Percentiles rank a stretch among this genome's conserved stretches.
These are phyloP conservation scores for Drosophila gaucha DNA, from an alignment of 2,888 invertebrate genomes.

Conservation along the genomic window DNA sequence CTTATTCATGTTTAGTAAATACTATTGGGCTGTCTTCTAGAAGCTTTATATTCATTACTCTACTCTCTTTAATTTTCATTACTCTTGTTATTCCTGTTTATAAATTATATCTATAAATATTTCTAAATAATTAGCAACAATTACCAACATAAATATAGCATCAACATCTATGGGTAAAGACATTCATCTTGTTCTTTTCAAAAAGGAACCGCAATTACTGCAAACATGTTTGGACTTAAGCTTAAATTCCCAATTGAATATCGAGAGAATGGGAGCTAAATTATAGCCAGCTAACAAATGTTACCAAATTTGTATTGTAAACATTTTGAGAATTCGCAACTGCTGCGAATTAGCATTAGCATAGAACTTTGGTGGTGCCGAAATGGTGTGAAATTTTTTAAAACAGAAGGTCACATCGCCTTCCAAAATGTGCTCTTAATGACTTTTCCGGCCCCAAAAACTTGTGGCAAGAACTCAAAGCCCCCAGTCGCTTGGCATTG, in stretches of 20 bases:
- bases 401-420: slow-evolving; percentile 38
- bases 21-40: too few species aligned
- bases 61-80: too few species aligned
- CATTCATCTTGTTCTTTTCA: slow-evolving; percentile 2
- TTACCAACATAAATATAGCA: too few species aligned
- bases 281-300: slow-evolving; percentile 5
- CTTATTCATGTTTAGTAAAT: too few species aligned
- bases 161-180: too few species aligned
- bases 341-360: slow-evolving; percentile 43
- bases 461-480: slow-evolving; percentile 15
- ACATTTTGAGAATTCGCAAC: slow-evolving; percentile 36
- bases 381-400: slow-evolving; percentile 54
- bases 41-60: too few species aligned
- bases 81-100: too few species aligned
- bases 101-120: too few species aligned
- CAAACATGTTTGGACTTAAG: slow-evolving; percentile 30
- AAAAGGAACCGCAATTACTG: slow-evolving; percentile 1
- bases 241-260: slow-evolving; percentile 16
- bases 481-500: slow-evolving; percentile 49
- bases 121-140: too few species aligned
- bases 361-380: slow-evolving; percentile 55
- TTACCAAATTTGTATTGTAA: slow-evolving; percentile 45
- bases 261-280: slow-evolving; percentile 15
- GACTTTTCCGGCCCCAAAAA: slow-evolving; percentile 43
- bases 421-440: slow-evolving; percentile 40